These are phyloP conservation scores for Xylota segnis DNA, from an alignment of 2,888 invertebrate species.

Conservation along the genomic window DNA sequence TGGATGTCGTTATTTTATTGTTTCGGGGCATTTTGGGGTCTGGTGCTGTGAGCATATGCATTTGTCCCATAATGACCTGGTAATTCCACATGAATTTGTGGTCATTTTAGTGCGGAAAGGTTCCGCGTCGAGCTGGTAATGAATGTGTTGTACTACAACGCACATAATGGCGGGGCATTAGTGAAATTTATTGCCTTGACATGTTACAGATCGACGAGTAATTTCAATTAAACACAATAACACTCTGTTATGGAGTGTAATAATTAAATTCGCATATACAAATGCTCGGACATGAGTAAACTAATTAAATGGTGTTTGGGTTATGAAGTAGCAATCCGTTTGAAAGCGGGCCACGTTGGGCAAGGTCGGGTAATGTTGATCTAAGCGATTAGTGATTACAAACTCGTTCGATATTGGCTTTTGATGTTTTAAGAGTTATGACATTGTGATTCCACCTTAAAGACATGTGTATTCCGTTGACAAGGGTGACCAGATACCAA, in stretches of 20 bases:
- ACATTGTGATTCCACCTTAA: no score
- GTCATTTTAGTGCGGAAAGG: constrained; percentile 31
- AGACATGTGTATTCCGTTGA: no score
- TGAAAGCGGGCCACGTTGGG: not conserved
- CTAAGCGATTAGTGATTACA: not conserved
- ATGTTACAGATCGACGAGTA: constrained; percentile 34
- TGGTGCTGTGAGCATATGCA: constrained; percentile 32
- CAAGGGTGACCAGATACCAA: no score
- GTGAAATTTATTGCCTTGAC: constrained; percentile 59
- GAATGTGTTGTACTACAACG: constrained; percentile 49
- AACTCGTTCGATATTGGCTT: no score
- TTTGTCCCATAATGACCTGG: constrained; percentile 45
- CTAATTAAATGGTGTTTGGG: not conserved
- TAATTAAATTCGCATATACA: constrained; percentile 36
- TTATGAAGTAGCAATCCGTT: not conserved
- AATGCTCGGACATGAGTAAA: not conserved
- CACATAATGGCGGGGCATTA: constrained; percentile 55
- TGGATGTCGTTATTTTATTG: constrained; percentile 65
- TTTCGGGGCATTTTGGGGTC: constrained; percentile 69
- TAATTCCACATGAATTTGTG: constrained; percentile 38
- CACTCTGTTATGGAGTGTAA: constrained; percentile 47
- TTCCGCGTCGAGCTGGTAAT: constrained; percentile 15
- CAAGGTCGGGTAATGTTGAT: not conserved
- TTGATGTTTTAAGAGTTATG: no score
- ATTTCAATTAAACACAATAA: constrained; percentile 58